These are phyloP conservation scores for Acanthococcus lagerstroemiae DNA, from an alignment of 2,888 invertebrate species.

Conservation along the genomic window DNA sequence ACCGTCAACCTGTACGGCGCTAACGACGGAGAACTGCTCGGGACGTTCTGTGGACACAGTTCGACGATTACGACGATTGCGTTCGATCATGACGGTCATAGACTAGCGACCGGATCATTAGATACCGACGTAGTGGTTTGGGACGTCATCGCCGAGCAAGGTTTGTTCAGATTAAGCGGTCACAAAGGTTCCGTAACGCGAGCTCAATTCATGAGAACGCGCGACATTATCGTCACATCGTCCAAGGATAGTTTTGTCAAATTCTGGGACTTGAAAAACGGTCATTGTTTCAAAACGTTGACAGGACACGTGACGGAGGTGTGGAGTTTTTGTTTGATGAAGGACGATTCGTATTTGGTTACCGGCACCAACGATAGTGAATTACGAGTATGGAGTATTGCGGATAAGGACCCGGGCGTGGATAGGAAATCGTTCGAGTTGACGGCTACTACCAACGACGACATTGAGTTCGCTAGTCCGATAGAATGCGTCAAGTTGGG, in stretches of 20 bases:
- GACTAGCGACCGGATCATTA: conserved; percentile 81
- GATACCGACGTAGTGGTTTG: conserved; percentile 91
- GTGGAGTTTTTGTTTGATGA: conserved; percentile 71
- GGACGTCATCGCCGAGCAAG: conserved; percentile 87
- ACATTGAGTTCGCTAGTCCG: conserved; percentile 46
- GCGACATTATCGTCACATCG: conserved; percentile 62
- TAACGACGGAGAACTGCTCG: conserved; percentile 57
- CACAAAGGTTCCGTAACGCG: conserved; percentile 86
- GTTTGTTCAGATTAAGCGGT: conserved; percentile 77
- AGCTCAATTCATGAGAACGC: conserved; percentile 53
- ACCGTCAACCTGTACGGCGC: conserved; percentile 73
- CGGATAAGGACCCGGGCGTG: conserved; percentile 42
- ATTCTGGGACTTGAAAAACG: conserved; percentile 93
- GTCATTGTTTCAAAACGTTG: conserved; percentile 91
- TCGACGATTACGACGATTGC: conserved; percentile 70
- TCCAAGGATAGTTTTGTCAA: conserved; percentile 93
- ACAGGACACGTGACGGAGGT: conserved; percentile 81
- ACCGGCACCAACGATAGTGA: conserved; percentile 78
- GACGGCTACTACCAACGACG: conserved; percentile 46
- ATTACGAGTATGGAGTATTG: conserved; percentile 73
- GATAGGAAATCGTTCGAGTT: conserved; percentile 42
- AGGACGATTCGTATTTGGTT: conserved; percentile 71
- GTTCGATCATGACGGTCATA: conserved; percentile 73
- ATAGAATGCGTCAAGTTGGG: conserved; percentile 70
- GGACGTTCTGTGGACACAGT: conserved; percentile 73